Base-by-base conservation (phyloP, 2,113 vertebrate genomes). In the Heterotilapia buettikoferi region DNA sequence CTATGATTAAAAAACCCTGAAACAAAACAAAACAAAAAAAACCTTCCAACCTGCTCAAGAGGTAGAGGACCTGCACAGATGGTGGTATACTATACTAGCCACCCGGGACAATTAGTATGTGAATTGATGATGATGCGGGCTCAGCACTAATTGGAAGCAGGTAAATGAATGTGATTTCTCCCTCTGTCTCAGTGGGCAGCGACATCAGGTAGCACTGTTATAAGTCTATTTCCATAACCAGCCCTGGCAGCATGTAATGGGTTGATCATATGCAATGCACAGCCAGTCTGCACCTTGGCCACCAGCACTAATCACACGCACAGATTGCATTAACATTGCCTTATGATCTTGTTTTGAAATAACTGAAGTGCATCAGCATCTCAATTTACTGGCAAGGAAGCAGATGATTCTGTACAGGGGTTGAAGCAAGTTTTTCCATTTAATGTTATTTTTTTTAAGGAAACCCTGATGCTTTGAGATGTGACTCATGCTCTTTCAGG, bases 71-170 rank as follows among this genome's bases (percentile, higher is more conserved):
- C 68, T 73, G 93, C 89, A 95, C 96, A 96, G 94, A 96, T 95
- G 94, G 92, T 89, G 84, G 89, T 93, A 85, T 83, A 88, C 84
- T 89, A 78, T 52, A 66, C 19, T 56, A 93, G 92, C 91, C 93
- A 93, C 94, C 89, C 79, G 92, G 92, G 94, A 93, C 94, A 95
- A 96, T 95, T 95, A 96, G 94, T 76, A 84, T 91, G 88, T 93
- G 95, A 96, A 96, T 94, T 94, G 94, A 96, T 96, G 94, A 96
- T 96, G 94, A 95, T 95, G 93, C 91, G 47, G 91, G 29, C 91
- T 96, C 93, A 87, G 92, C 88, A 86, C 94, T 95, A 96, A 97
- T 96, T 96, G 95, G 94, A 92, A 79, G 56, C 94, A 85, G 88
- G 90, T 92, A 95, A 96, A 95, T 94, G 89, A 95, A 96, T 94